Conservation (phyloP, 1,140 invertebrate species). For the Drosophila ambigua region DNA sequence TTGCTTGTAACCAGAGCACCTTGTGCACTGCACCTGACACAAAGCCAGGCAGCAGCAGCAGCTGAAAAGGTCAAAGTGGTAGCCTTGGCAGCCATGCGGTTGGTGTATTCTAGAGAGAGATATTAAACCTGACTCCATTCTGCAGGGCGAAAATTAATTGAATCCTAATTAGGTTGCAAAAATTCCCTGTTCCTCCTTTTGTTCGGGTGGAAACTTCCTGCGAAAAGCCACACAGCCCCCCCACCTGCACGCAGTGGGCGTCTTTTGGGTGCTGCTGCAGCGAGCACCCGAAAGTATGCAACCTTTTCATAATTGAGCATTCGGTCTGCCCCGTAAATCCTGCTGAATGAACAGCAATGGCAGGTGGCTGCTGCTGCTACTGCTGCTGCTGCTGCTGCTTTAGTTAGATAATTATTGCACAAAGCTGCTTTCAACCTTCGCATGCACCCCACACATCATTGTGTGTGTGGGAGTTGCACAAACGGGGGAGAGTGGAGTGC, state of each 20-base stretch:
- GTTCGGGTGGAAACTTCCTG: not conserved
- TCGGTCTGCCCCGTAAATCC: not conserved
- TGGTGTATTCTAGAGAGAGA: too few species aligned
- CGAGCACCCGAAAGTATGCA: slow-evolving; percentile 32
- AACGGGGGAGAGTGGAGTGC: slow-evolving; percentile 10
- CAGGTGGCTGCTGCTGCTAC: not conserved
- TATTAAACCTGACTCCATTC: too few species aligned
- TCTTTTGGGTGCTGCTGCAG: slow-evolving; percentile 2
- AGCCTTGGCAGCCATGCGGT: too few species aligned
- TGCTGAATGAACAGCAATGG: not conserved
- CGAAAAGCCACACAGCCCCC: not conserved
- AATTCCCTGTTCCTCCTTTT: slow-evolving; percentile 1
- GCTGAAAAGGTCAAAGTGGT: too few species aligned
- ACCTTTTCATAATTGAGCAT: slow-evolving; percentile 53
- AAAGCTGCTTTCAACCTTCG: slow-evolving; percentile 39
- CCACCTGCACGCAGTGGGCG: not conserved
- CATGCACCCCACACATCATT: not conserved
- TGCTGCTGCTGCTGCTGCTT: slow-evolving; percentile 14
- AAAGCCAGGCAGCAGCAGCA: slow-evolving; percentile 21
- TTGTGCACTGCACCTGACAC: slow-evolving; percentile 11
- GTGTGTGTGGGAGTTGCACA: not conserved
- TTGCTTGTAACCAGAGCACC: slow-evolving; percentile 30
- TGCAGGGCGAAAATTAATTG: slow-evolving; percentile 17
- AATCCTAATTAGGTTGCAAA: slow-evolving; percentile 30
- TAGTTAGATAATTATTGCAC: slow-evolving; percentile 55